Evolutionary conservation across 1,140 invertebrate species (phyloP).

Genomic region (Agrypnia vestita): DNA sequence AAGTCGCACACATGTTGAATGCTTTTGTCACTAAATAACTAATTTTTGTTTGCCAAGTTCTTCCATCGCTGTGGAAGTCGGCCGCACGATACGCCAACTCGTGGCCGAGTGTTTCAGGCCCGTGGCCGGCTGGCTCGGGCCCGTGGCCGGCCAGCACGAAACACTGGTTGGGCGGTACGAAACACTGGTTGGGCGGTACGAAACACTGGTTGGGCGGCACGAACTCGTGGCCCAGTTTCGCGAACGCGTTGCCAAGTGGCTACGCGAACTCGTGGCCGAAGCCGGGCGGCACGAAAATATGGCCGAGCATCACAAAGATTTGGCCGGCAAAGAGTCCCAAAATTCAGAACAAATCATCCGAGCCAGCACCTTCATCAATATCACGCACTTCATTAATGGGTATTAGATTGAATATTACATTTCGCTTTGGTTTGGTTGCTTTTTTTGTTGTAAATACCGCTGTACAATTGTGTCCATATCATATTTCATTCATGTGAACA

Average conservation of each 20-base stretch:
- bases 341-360: constrained; percentile 24
- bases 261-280: constrained; percentile 7
- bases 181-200: not conserved
- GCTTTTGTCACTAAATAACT: constrained; percentile 16
- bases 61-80: constrained; percentile 30
- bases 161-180: not conserved
- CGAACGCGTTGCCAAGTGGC: constrained; percentile 1
- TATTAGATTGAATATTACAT: constrained; percentile 27
- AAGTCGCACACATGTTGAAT: too few species aligned
- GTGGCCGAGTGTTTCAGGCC: not conserved
- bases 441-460: constrained; percentile 17
- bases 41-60: constrained; percentile 16
- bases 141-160: constrained; percentile 7
- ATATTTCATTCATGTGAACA: not conserved
- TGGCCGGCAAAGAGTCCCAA: constrained; percentile 5
- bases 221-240: not conserved
- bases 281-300: constrained; percentile 14
- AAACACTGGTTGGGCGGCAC: not conserved
- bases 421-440: constrained; percentile 23
- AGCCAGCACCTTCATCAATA: constrained; percentile 16
- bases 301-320: constrained; percentile 24
- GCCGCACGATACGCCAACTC: constrained; percentile 24
- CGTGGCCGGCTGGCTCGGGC: not conserved
- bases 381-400: constrained; percentile 39
- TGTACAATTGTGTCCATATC: not conserved